Evolutionary conservation across 2,113 vertebrate species (phyloP).

Genomic region (Trochalopteron elliotii): DNA sequence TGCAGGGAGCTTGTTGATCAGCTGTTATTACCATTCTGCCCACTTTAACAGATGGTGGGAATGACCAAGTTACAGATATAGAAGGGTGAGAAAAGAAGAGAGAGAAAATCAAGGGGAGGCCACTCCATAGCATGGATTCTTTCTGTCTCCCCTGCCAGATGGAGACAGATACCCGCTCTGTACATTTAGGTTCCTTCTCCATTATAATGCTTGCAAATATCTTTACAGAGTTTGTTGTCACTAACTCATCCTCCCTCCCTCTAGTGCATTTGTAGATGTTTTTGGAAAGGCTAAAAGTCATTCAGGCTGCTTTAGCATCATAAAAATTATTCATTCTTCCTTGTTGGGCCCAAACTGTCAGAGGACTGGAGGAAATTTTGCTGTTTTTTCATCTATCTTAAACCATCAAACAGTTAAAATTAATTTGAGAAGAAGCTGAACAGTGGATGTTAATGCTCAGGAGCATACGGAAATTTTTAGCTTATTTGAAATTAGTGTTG

Average conservation of each 20-base stretch:
- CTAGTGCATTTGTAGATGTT: background rate
- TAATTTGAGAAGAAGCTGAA: background rate
- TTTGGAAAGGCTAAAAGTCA: background rate
- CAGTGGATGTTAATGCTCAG: background rate
- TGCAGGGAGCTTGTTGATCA: background rate
- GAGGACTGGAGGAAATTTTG: background rate
- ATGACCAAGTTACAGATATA: background rate
- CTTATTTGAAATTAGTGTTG: background rate
- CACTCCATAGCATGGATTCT: background rate
- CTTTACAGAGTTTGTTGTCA: background rate
- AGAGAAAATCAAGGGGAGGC: background rate
- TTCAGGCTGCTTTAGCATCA: background rate
- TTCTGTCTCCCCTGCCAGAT: background rate
- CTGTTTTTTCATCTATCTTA: background rate
- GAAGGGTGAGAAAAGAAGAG: background rate
- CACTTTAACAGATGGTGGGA: background rate
- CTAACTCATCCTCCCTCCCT: background rate
- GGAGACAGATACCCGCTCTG: background rate
- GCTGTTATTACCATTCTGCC: background rate
- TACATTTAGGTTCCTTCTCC: background rate
- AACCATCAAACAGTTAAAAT: background rate
- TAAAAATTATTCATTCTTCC: background rate
- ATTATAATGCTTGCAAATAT: background rate
- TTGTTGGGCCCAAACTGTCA: background rate
- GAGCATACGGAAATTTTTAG: background rate